A percentile compares a stretch with the other conserved stretches of the same genome.
Evolutionary conservation across 1,140 invertebrate genomes (phyloP).

Genomic region (Drosophila sulfurigaster): DNA sequence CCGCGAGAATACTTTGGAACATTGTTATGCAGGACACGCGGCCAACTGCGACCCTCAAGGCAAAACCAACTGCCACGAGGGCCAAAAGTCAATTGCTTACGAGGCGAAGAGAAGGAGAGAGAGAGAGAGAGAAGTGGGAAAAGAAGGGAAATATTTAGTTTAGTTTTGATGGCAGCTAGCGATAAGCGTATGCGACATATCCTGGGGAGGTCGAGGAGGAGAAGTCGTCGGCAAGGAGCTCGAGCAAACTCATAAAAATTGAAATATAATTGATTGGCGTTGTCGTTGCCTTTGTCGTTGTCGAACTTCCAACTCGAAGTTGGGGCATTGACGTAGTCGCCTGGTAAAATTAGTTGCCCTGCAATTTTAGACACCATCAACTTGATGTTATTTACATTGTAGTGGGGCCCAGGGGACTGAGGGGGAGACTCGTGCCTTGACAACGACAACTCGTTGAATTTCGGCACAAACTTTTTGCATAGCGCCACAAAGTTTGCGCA

Average conservation of each 20-base stretch:
- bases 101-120: too few relatives aligned
- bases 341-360: conserved; percentile 63
- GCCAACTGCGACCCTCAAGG: not conserved
- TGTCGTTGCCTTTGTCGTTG: conserved; percentile 24
- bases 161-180: conserved; percentile 51
- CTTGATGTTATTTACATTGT: conserved; percentile 33
- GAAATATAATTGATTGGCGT: conserved; percentile 79
- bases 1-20: conserved; percentile 12
- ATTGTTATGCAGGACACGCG: not conserved
- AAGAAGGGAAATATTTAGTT: conserved; percentile 17
- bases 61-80: conserved; percentile 7
- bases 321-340: conserved; percentile 67
- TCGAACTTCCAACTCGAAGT: conserved; percentile 22
- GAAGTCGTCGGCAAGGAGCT: not conserved
- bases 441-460: conserved; percentile 42
- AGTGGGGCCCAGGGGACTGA: too few relatives aligned
- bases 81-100: conserved; percentile 19
- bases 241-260: conserved; percentile 72
- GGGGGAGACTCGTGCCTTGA: conserved; percentile 27
- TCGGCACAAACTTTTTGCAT: conserved; percentile 39
- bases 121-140: not conserved
- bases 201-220: not conserved
- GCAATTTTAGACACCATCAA: conserved; percentile 72
- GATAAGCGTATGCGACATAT: conserved; percentile 54
- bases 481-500: conserved; percentile 53